Evolutionary conservation across 2,888 invertebrate genomes (phyloP), one percentile per base, ranked within the genome.

Genomic region (Harmothoe impar): DNA sequence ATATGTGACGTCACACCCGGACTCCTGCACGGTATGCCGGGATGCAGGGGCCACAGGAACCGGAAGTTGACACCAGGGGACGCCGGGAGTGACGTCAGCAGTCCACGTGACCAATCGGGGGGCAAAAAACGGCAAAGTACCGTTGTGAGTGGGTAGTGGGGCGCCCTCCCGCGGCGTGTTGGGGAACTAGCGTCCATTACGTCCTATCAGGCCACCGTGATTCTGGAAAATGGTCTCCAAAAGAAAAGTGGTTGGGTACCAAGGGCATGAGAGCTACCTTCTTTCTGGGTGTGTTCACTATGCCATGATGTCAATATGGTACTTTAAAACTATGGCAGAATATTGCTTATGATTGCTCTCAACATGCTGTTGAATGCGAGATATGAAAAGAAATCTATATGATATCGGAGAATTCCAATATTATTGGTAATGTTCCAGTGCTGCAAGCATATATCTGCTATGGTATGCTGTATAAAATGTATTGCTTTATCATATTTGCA

Each of bases 1-100:
- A 86, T 86, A 54, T 25, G 86, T 84, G 84, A 86, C 86, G 86
- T 86, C 86, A 86, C 86, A 29, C 17, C 3, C n/a, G 15, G n/a
- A 68, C 68, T 68, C 5, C 31, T 1, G 77, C 77, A 23, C 31
- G 31, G 35, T 0, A 43, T 43, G 43, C 35, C 43, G 81, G 23
- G 43, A 81, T 35, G 20, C 35, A 43, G 43, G 20, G 81, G 81
- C 35, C 5, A 5, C n/a, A 20, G 43, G 81, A 17, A 81, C 81
- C 81, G 81, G 81, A 81, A 81, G 81, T 81, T 35, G 81, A 81
- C 81, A 35, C 81, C 81, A 33, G 15, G 81, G 81, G 33, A 81
- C 20, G 81, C 77, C 3, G 77, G 5, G 43, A 43, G 31, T 77
- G 77, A 25, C 77, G 31, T 20, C 77, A 25, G 35, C 5, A 17